Evolutionary conservation across 92 coral and sea anemone species (phyloP).

Genomic region (Paramuricea clavata): DNA sequence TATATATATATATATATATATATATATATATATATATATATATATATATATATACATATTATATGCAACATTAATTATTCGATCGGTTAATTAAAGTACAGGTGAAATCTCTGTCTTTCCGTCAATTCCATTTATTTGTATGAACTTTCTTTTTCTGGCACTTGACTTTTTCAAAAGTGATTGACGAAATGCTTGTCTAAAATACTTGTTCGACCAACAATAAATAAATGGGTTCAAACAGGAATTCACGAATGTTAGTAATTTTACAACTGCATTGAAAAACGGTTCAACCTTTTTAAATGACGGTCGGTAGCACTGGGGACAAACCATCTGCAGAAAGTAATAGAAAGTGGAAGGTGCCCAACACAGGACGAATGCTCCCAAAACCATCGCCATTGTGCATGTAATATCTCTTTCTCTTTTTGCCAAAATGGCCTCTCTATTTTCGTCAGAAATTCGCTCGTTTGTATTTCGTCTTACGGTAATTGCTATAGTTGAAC

Average conservation of each 20-base stretch:
- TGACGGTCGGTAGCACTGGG: constrained; percentile 75
- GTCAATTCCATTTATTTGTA: background rate
- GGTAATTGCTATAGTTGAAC: background rate
- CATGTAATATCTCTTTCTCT: constrained; percentile 77
- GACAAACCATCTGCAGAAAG: constrained; percentile 81
- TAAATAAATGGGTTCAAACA: constrained; percentile 92
- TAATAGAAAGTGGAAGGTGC: constrained; percentile 91
- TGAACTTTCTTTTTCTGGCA: background rate
- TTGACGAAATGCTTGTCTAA: constrained; percentile 71
- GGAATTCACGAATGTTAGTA: constrained; percentile 87
- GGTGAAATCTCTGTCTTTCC: background rate
- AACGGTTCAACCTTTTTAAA: constrained; percentile 63
- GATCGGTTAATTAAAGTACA: background rate
- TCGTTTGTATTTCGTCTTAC: background rate
- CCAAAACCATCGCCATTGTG: constrained; percentile 88
- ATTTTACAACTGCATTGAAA: constrained; percentile 84
- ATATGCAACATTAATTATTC: too few relatives aligned
- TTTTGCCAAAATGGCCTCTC: background rate
- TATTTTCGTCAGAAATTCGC: background rate
- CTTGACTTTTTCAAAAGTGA: background rate
- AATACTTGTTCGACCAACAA: constrained; percentile 89
- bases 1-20: too few relatives aligned
- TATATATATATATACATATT: too few relatives aligned
- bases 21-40: too few relatives aligned
- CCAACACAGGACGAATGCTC: constrained; percentile 87